Base-by-base conservation (phyloP, 2,888 invertebrate genomes). In the Calliopum simillimum region DNA sequence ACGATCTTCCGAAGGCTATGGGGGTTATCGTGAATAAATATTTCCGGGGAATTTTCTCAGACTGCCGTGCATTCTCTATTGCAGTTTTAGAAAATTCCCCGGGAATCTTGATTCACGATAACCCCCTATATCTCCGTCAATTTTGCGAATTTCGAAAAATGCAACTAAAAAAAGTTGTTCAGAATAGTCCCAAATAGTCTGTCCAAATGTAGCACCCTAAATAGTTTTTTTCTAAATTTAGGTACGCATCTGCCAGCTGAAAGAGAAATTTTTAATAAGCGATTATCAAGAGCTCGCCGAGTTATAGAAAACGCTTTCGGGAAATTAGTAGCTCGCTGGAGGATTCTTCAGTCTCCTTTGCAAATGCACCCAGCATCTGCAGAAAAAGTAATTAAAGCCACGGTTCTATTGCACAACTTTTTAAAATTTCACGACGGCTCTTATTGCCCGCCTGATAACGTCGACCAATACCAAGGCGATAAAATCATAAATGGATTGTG, bases 361-460 rank as follows among this genome's bases (percentile, higher is more conserved):
- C 58, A 73, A 14, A 71, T 72, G 68, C 6, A 19, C 14, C 74
- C 73, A 44, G 51, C 68, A 55, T 68, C 69, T 61, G 73, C 63
- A 1, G 71, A 75, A 64, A 68, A 71, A 69, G 56, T 73, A 13
- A 68, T 76, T 5, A 73, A 72, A 46, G 73, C 76, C 13, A 67
- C 69, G 21, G 68, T 71, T 33, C 47, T 69, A 41, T 56, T 77
- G 23, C 73, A 74, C 58, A 76, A 76, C 63, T 76, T 71, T 41
- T 16, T 70, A 6, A 73, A 66, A 43, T 51, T 66, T 25, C 19
- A 66, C 46, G 69, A 72, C 53, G 58, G n/a, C 11, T 70, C n/a
- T 23, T 72, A 73, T 14, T 71, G 51, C 41, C 70, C 63, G 11
- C 67, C 63, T n/a, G 70, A 72, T 8, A 73, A 72, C 58, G 71